Conservation (phyloP, 1,140 invertebrate species). For the Heliconius hewitsoni region DNA sequence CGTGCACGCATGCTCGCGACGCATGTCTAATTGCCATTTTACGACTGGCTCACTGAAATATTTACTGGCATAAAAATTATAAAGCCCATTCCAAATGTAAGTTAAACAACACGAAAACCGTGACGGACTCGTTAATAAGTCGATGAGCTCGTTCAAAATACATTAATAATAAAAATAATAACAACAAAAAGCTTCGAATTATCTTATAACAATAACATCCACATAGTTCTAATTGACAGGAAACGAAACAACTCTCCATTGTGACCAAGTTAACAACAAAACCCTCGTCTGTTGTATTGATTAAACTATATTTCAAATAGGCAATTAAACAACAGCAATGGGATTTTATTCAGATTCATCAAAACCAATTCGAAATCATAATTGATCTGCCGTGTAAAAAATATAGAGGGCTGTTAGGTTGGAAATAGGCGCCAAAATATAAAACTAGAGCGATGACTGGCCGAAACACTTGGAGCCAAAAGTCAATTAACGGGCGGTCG, state of each 20-base stretch:
- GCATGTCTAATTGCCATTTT: constrained; percentile 59
- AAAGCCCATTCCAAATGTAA: constrained; percentile 31
- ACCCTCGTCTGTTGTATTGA: constrained; percentile 55
- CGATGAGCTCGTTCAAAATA: background rate
- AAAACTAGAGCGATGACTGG: constrained; percentile 79
- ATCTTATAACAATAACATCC: constrained; percentile 34
- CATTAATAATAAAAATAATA: background rate
- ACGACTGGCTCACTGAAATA: constrained; percentile 23
- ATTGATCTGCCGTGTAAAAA: constrained; percentile 79
- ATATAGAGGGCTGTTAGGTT: constrained; percentile 74
- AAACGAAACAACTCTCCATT: constrained; percentile 46
- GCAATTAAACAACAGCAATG: constrained; percentile 77
- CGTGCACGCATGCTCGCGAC: constrained; percentile 67
- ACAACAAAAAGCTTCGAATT: constrained; percentile 18
- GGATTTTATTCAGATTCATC: constrained; percentile 80
- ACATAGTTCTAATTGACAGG: constrained; percentile 34
- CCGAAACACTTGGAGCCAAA: constrained; percentile 70
- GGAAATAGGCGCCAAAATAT: constrained; percentile 78
- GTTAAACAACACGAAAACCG: background rate
- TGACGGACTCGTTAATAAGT: background rate
- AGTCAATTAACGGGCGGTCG: constrained; percentile 72
- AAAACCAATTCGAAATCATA: constrained; percentile 79
- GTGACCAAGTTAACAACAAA: constrained; percentile 47
- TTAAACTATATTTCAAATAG: constrained; percentile 72
- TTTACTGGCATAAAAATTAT: constrained; percentile 27